A percentile compares a stretch with the other conserved stretches of the same genome.
Conservation (phyloP, 2,797 vertebrate species). For the Sus cebifrons region DNA sequence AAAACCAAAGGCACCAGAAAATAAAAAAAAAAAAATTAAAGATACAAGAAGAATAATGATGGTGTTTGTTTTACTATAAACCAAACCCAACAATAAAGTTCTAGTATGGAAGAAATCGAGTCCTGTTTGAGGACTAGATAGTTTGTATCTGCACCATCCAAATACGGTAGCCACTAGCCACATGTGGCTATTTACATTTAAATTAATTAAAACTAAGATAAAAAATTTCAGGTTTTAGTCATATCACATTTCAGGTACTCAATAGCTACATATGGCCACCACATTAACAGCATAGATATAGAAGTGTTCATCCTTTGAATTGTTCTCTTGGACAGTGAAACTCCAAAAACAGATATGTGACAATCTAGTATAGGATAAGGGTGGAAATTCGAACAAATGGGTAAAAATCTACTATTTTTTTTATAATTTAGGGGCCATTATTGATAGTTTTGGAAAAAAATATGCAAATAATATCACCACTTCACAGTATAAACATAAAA, state of each 20-base stretch:
- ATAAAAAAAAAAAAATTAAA: background rate
- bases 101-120: background rate
- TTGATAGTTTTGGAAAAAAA: background rate
- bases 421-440: background rate
- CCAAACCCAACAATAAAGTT: background rate
- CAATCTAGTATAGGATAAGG: background rate
- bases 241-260: background rate
- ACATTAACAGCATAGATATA: background rate
- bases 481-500: background rate
- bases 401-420: background rate
- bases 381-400: background rate
- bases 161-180: background rate
- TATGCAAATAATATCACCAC: background rate
- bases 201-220: background rate
- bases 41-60: background rate
- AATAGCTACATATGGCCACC: background rate
- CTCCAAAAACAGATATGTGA: background rate
- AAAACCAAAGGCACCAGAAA: background rate
- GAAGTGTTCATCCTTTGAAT: background rate
- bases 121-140: background rate
- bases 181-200: background rate
- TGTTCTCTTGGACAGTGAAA: background rate
- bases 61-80: background rate
- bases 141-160: background rate
- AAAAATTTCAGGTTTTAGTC: background rate